Percentiles rank a stretch among this genome's conserved stretches.
Conservation (phyloP, 2,888 invertebrate genomes). For the Lysandra coridon region DNA sequence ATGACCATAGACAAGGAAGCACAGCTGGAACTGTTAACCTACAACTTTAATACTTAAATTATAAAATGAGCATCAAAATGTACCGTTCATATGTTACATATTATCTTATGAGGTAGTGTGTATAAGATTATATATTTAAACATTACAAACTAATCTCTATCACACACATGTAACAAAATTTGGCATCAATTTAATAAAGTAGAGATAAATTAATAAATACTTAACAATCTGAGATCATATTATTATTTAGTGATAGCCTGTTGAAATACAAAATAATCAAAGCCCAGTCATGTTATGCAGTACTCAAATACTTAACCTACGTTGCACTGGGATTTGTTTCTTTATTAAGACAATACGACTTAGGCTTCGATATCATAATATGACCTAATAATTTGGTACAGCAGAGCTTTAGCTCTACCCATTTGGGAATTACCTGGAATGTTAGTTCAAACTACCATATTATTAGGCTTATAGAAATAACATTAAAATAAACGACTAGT, state of each 20-base stretch:
- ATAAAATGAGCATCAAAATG: constrained; percentile 37
- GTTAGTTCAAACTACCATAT: not conserved
- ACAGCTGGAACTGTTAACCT: constrained; percentile 32
- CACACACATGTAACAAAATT: constrained; percentile 38
- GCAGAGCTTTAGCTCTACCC: not conserved
- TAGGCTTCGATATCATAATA: not conserved
- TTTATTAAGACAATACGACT: not conserved
- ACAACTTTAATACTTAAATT: constrained; percentile 18
- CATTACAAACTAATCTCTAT: constrained; percentile 30
- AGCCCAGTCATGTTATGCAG: not conserved
- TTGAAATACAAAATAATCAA: constrained; percentile 32
- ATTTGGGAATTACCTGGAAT: not conserved
- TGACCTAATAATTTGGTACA: not conserved
- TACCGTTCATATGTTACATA: not conserved
- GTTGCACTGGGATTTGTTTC: not conserved
- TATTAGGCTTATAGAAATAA: not conserved
- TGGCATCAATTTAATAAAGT: constrained; percentile 38
- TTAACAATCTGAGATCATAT: constrained; percentile 39
- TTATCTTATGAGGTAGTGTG: not conserved
- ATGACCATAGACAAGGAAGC: constrained; percentile 31
- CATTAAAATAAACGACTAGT: constrained; percentile 3
- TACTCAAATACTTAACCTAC: not conserved
- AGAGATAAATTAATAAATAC: constrained; percentile 27
- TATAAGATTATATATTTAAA: not conserved
- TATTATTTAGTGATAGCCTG: constrained; percentile 20